Evolutionary conservation across 2,113 vertebrate species (phyloP), one percentile per base, ranked within the genome.

Genomic region (Lophotis ruficrista): DNA sequence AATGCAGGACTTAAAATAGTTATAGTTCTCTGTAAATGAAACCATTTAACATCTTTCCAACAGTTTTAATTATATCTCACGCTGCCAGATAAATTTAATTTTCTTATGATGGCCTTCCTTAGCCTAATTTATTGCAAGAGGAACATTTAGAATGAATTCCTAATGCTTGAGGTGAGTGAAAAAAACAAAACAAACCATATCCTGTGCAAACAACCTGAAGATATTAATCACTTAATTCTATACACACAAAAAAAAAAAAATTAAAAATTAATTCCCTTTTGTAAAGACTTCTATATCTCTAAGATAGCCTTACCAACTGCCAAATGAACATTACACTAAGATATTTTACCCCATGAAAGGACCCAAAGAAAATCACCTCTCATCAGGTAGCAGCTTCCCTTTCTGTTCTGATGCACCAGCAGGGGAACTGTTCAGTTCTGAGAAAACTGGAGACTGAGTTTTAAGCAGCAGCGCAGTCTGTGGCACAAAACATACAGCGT

Each of bases 401-500:
- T 98, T 99, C 91, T 98, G 98, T 19, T 98, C 99, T 21, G 98
- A 54, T 23, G 98, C 84, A 38, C 98, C 97, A 88, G 98, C 93
- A 14, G 97, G 96, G 64, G 97, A 98, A 79, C 92, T 96, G 95
- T 97, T 94, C 73, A 98, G 96, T 14, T 99, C 99, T 24, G 98
- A 98, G 98, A 99, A 99, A 87, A 99, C 96, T 0, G 99, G 98
- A 95, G 98, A 98, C 97, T 99, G 99, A 61, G 99, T 99, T 98
- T 99, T 99, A 72, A 99, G 98, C 95, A 99, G 97, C 95, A 99
- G 97, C 45, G 99, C 99, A 86, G 99, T 99, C 99, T 99, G 98
- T 65, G 97, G 96, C 92, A 97, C 91, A 97, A 97, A 97, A 97
- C 8, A 95, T 4, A 95, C 16, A 35, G 27, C 7, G 33, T 96